Conservation (phyloP, 2,888 invertebrate species). For the Arctia plantaginis region DNA sequence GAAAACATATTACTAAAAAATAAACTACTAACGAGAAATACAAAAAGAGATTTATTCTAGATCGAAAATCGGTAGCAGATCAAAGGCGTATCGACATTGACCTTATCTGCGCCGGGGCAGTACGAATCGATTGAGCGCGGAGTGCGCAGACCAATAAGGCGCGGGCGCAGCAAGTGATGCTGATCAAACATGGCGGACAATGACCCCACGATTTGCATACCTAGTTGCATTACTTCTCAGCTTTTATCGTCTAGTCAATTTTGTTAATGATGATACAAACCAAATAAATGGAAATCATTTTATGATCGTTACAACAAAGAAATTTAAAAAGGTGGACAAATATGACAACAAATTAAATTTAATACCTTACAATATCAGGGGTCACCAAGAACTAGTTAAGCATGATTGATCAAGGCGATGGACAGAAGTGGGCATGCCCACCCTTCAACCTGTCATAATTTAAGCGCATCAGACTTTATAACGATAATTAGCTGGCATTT, state of each 20-base stretch:
- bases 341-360: constrained; percentile 19
- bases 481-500: constrained; percentile 64
- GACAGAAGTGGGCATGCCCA: constrained; percentile 57
- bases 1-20: constrained; percentile 29
- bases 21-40: constrained; percentile 22
- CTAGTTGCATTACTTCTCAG: constrained; percentile 76
- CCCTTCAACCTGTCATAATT: constrained; percentile 69
- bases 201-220: constrained; percentile 82
- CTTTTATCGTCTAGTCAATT: constrained; percentile 69
- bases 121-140: constrained; percentile 78
- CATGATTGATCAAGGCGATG: constrained; percentile 48
- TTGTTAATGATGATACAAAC: constrained; percentile 29
- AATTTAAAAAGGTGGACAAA: neutral
- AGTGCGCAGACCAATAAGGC: constrained; percentile 69
- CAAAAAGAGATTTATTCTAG: constrained; percentile 47
- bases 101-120: constrained; percentile 78
- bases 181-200: constrained; percentile 76
- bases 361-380: constrained; percentile 33
- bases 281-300: neutral
- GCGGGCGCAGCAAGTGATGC: constrained; percentile 66
- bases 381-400: constrained; percentile 36
- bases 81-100: constrained; percentile 82
- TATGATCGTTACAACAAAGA: neutral
- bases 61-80: constrained; percentile 76
- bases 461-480: constrained; percentile 61